Evolutionary conservation across 1,140 invertebrate species (phyloP).

Genomic region (Brachionus rotundiformis): DNA sequence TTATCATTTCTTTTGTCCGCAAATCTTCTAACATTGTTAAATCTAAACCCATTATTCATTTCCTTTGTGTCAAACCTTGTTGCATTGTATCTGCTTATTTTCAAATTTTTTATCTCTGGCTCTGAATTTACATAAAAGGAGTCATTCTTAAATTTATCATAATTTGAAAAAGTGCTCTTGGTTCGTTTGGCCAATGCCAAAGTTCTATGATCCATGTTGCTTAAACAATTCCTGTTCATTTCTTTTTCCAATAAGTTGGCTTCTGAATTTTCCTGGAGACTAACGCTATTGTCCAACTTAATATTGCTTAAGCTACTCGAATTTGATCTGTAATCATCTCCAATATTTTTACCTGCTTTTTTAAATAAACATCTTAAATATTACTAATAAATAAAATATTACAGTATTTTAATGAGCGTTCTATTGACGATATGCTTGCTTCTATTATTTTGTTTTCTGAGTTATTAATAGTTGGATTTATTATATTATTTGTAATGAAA

Average conservation of each 20-base stretch:
- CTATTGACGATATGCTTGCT: conserved; percentile 37
- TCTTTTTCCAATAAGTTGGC: not conserved
- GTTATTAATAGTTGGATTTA: conserved; percentile 28
- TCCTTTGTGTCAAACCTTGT: not conserved
- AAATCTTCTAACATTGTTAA: conserved; percentile 6
- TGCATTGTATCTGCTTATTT: conserved; percentile 29
- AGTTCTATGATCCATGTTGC: not conserved
- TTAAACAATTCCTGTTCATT: not conserved
- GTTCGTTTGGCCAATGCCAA: not conserved
- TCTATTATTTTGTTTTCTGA: conserved; percentile 4
- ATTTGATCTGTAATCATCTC: not conserved
- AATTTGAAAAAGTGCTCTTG: not conserved
- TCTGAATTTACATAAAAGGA: not conserved
- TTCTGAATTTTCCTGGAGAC: not conserved
- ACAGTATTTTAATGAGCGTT: conserved; percentile 14
- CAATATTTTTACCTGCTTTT: conserved; percentile 1
- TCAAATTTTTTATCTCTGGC: not conserved
- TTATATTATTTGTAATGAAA: conserved; percentile 25
- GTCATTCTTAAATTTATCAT: not conserved
- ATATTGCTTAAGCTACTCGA: not conserved
- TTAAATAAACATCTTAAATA: too few relatives aligned
- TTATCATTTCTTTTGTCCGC: not conserved
- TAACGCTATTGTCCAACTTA: not conserved
- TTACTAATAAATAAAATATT: not conserved
- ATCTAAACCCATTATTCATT: conserved; percentile 3